Evolutionary conservation across 2,113 vertebrate species (phyloP).

Genomic region (Erinaceus europaeus): DNA sequence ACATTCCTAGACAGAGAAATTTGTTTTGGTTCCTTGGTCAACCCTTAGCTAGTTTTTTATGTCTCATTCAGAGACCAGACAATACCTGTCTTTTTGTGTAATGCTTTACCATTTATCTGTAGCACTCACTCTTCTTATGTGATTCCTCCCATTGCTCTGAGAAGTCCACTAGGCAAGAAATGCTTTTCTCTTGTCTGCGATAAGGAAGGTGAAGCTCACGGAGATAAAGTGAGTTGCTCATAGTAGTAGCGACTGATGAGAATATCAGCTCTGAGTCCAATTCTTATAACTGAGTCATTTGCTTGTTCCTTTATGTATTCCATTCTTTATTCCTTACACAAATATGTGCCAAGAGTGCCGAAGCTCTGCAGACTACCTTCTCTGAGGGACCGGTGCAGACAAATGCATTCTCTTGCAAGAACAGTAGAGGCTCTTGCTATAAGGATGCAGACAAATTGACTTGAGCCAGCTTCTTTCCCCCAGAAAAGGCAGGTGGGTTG

Average conservation of each 20-base stretch:
- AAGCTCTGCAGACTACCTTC: neutral
- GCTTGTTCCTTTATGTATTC: neutral
- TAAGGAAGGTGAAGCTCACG: neutral
- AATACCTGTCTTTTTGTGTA: neutral
- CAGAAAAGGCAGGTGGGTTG: neutral
- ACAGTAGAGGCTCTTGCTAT: neutral
- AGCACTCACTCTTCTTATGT: neutral
- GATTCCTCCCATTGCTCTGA: neutral
- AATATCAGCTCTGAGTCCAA: neutral
- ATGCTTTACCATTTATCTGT: neutral
- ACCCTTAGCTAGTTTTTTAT: neutral
- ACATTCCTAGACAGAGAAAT: neutral
- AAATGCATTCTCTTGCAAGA: neutral
- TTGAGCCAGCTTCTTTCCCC: neutral
- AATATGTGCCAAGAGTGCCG: neutral
- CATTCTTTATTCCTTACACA: conserved; percentile 1
- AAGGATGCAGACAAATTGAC: neutral
- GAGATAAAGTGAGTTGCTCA: neutral
- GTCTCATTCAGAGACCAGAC: neutral
- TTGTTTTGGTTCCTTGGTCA: neutral
- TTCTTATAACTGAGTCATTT: neutral
- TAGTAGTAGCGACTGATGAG: neutral
- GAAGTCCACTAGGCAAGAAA: neutral
- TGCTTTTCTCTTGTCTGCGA: neutral
- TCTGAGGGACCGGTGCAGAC: neutral